Evolutionary conservation across 2,113 vertebrate species (phyloP).

Genomic region (Chloropsis cyanopogon): DNA sequence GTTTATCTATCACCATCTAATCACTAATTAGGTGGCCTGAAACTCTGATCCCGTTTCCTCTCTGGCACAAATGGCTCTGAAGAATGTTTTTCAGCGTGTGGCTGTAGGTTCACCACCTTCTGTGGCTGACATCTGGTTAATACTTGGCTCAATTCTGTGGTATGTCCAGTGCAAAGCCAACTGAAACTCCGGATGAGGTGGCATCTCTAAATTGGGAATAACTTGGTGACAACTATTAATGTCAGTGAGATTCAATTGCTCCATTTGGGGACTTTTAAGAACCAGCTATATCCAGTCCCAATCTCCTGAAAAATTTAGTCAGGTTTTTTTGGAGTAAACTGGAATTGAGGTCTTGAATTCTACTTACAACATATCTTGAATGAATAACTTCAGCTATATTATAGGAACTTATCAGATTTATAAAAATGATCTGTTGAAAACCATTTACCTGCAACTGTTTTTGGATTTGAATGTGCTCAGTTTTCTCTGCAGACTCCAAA

Average conservation of each 20-base stretch:
- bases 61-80: neutral
- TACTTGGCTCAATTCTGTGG: neutral
- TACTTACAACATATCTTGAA: neutral
- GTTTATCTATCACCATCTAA: neutral
- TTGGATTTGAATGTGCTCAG: neutral
- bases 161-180: neutral
- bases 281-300: neutral
- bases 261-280: neutral
- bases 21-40: rapidly evolving
- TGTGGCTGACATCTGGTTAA: neutral
- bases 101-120: neutral
- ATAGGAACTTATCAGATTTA: neutral
- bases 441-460: neutral
- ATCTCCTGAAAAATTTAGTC: neutral
- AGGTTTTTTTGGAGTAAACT: neutral
- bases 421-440: neutral
- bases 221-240: neutral
- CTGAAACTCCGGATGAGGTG: neutral
- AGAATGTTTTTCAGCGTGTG: rapidly evolving
- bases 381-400: neutral
- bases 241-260: neutral
- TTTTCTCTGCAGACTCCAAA: neutral
- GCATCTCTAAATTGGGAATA: neutral
- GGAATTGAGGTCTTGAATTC: neutral
- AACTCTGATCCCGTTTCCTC: neutral